Conservation (phyloP, 1,140 invertebrate genomes). For the Macrostomum lignano region DNA sequence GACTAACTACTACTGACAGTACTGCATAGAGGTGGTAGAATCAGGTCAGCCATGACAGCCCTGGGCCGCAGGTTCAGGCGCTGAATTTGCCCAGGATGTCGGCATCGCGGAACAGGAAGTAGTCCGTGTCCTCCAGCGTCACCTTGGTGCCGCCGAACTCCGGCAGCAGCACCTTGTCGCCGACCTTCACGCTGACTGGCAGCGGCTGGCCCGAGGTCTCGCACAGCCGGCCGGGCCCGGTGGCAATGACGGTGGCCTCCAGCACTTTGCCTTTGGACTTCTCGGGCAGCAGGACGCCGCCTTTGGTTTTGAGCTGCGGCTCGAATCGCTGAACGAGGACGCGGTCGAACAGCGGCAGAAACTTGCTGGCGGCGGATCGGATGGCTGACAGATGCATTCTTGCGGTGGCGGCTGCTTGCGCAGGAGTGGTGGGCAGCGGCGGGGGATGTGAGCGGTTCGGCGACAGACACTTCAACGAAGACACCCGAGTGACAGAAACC, state of each 20-base stretch:
- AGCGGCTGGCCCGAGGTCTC: slow-evolving; percentile 55
- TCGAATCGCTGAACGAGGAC: slow-evolving; percentile 74
- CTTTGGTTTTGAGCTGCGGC: slow-evolving; percentile 69
- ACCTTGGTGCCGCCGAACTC: slow-evolving; percentile 92
- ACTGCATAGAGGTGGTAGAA: too few species aligned
- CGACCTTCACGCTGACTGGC: slow-evolving; percentile 52
- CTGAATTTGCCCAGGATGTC: slow-evolving; percentile 77
- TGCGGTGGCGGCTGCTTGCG: too few species aligned
- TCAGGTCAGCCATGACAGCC: too few species aligned
- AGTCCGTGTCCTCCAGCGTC: slow-evolving; percentile 40
- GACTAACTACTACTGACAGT: too few species aligned
- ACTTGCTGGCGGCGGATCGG: too few species aligned
- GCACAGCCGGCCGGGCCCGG: slow-evolving; percentile 59
- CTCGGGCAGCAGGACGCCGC: slow-evolving; percentile 82
- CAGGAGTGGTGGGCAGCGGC: too few species aligned
- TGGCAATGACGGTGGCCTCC: slow-evolving; percentile 67
- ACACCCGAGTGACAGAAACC: too few species aligned
- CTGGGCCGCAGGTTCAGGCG: too few species aligned
- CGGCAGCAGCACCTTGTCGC: slow-evolving; percentile 70
- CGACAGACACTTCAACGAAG: too few species aligned
- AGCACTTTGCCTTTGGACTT: slow-evolving; percentile 74
- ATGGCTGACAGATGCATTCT: too few species aligned
- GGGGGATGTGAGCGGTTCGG: too few species aligned
- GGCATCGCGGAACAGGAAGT: slow-evolving; percentile 68
- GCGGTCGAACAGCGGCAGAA: slow-evolving; percentile 74